A percentile compares a stretch with the other conserved stretches of the same genome.
These are phyloP conservation scores for Scaptodrosophila latifasciaeformis DNA, from an alignment of 2,888 invertebrate species.

Conservation along the genomic window DNA sequence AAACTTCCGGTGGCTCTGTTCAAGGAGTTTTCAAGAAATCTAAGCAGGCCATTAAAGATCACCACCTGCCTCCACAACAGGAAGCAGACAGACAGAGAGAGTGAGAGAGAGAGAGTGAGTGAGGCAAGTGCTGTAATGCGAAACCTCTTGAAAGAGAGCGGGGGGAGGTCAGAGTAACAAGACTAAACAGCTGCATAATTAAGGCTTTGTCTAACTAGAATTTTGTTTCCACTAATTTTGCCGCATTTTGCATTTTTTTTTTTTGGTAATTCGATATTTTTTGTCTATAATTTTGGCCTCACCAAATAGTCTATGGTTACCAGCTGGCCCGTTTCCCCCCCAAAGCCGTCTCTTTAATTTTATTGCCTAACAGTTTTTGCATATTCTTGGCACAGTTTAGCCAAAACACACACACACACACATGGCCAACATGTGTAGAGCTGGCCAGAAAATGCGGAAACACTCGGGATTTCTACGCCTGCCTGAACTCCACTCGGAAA, in stretches of 20 bases:
- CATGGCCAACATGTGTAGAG: too few species aligned
- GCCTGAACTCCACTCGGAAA: neutral
- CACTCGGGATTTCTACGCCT: neutral
- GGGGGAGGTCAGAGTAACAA: too few species aligned
- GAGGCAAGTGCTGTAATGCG: neutral
- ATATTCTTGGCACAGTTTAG: too few species aligned
- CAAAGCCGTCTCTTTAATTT: too few species aligned
- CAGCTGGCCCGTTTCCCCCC: too few species aligned
- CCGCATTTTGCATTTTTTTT: constrained; percentile 32
- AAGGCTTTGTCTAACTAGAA: constrained; percentile 1
- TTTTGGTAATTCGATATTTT: constrained; percentile 48
- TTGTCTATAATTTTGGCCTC: too few species aligned
- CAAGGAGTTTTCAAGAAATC: neutral
- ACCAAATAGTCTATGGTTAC: too few species aligned
- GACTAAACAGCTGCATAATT: neutral
- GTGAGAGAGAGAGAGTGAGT: neutral
- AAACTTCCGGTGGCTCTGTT: neutral
- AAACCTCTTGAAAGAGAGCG: neutral
- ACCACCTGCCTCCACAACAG: neutral
- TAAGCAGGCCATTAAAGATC: too few species aligned
- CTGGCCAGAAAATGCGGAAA: too few species aligned
- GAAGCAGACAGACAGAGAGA: neutral
- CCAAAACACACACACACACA: too few species aligned
- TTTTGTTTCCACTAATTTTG: constrained; percentile 7
- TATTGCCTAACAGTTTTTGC: too few species aligned